Evolutionary conservation across 2,797 vertebrate genomes (phyloP).

Genomic region (Parotocinclus haroldoi): DNA sequence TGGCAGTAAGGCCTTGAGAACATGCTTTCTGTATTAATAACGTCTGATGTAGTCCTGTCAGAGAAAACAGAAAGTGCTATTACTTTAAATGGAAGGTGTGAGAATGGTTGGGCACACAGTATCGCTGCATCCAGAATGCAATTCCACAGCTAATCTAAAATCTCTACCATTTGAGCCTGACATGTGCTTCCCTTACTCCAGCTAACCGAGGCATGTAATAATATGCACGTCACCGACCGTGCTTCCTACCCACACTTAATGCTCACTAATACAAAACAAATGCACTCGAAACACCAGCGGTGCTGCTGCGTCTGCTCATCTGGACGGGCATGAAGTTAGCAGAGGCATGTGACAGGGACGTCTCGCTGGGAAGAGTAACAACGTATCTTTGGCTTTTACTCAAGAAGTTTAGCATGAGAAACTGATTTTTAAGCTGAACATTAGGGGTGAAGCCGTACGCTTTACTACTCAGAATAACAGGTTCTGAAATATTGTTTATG

Average conservation of each 20-base stretch:
- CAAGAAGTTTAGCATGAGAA: background rate
- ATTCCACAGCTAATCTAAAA: constrained; percentile 68
- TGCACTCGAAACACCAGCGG: constrained; percentile 57
- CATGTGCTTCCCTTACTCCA: constrained; percentile 73
- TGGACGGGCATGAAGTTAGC: constrained; percentile 24
- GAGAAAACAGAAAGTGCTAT: constrained; percentile 4
- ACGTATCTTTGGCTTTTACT: background rate
- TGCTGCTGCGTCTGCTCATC: constrained; percentile 14
- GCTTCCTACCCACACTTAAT: constrained; percentile 62
- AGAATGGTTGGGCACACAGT: constrained; percentile 61
- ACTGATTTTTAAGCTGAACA: too few relatives aligned
- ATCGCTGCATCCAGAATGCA: constrained; percentile 57
- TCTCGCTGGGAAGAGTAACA: constrained; percentile 6
- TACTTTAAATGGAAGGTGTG: constrained; percentile 53
- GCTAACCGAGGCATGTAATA: constrained; percentile 72
- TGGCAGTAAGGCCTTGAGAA: constrained; percentile 12
- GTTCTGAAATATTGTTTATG: too few relatives aligned
- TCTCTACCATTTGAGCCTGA: constrained; percentile 67
- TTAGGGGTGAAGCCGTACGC: too few relatives aligned
- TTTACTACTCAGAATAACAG: too few relatives aligned
- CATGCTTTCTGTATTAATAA: constrained; percentile 26
- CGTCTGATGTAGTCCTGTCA: constrained; percentile 23
- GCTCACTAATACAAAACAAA: constrained; percentile 58
- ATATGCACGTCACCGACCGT: constrained; percentile 67
- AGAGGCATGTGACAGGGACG: background rate